Conservation (phyloP, 2,113 vertebrate genomes). For the Mohoua ochrocephala region DNA sequence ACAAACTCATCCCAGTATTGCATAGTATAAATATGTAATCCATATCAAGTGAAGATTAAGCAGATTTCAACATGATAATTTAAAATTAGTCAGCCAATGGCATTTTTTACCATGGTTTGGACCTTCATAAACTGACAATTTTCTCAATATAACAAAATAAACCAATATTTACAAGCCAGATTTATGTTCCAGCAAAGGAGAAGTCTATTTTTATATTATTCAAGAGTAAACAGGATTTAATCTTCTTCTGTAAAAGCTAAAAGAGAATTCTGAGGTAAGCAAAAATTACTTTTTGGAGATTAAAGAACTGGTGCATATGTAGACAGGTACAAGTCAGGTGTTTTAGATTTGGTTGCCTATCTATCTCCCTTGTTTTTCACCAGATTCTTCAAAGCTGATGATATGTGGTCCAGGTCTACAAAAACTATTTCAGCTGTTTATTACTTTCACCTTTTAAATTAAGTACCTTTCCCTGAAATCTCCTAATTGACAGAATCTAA, state of each 20-base stretch:
- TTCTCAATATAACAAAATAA: constrained; percentile 28
- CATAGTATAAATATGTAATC: background rate
- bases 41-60: background rate
- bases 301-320: background rate
- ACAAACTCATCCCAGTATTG: background rate
- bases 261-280: background rate
- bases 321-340: background rate
- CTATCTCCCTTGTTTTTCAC: background rate
- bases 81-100: background rate
- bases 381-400: background rate
- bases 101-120: background rate
- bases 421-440: background rate
- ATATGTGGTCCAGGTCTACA: background rate
- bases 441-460: background rate
- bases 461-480: background rate
- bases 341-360: background rate
- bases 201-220: background rate
- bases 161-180: background rate
- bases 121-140: background rate
- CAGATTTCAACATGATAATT: background rate
- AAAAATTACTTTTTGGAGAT: background rate
- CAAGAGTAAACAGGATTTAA: background rate
- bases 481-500: background rate
- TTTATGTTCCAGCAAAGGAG: background rate
- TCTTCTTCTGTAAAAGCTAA: background rate